These are phyloP conservation scores for Echinops telfairi DNA, from an alignment of 2,113 vertebrate genomes.

Conservation along the genomic window DNA sequence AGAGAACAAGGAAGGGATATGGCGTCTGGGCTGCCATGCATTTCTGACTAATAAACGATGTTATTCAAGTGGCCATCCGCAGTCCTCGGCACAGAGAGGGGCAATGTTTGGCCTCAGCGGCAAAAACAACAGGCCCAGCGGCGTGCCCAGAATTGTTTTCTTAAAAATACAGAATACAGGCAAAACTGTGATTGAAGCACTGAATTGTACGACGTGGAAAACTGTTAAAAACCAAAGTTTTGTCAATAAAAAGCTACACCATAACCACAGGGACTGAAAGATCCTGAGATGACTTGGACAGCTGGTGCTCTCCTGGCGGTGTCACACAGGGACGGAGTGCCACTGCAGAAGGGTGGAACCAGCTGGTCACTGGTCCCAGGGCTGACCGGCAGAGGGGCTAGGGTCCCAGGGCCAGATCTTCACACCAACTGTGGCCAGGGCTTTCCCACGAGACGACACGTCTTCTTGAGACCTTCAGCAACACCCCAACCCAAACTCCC, in stretches of 20 bases:
- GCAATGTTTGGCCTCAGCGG: neutral
- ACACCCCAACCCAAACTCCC: neutral
- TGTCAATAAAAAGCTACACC: neutral
- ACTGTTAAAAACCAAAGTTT: neutral
- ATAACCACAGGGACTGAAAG: neutral
- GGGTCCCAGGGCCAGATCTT: neutral
- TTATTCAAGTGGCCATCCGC: neutral
- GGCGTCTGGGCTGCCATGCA: fast-evolving
- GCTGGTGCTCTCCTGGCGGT: too few relatives aligned
- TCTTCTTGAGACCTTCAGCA: neutral
- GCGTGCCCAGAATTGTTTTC: neutral
- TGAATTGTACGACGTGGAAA: too few relatives aligned
- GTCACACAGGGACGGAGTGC: neutral
- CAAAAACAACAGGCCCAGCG: neutral
- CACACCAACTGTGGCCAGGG: neutral
- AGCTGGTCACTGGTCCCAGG: neutral
- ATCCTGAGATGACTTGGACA: neutral
- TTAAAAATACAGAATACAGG: neutral
- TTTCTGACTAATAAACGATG: neutral
- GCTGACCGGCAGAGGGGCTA: neutral
- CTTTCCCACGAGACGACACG: neutral
- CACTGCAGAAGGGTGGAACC: fast-evolving
- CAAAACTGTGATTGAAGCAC: too few relatives aligned
- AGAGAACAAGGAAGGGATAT: neutral
- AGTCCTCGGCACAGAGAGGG: neutral